These are phyloP conservation scores for Thelaira solivaga DNA, from an alignment of 2,888 invertebrate species.

Conservation along the genomic window DNA sequence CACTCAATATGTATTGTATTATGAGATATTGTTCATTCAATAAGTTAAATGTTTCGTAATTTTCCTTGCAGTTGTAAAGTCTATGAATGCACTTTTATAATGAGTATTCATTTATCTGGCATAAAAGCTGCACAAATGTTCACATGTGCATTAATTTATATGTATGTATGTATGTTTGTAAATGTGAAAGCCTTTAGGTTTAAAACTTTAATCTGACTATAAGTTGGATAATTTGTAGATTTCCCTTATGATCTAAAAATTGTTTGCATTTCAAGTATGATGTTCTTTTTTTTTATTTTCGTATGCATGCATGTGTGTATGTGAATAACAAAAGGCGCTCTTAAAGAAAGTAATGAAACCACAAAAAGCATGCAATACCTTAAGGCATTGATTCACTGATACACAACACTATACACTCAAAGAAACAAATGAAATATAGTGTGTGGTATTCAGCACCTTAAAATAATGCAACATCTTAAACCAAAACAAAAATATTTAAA, in stretches of 20 bases:
- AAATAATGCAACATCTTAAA: too few species aligned
- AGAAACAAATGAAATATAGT: background rate
- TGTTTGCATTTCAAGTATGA: slow-evolving; percentile 34
- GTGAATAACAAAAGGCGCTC: slow-evolving; percentile 12
- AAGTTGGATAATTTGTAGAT: slow-evolving; percentile 56
- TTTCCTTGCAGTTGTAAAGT: slow-evolving; percentile 18
- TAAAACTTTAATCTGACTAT: slow-evolving; percentile 39
- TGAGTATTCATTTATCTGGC: background rate
- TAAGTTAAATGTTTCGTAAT: slow-evolving; percentile 40
- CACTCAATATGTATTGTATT: slow-evolving; percentile 18
- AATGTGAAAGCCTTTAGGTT: slow-evolving; percentile 22
- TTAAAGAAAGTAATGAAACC: slow-evolving; percentile 38
- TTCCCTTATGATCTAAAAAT: slow-evolving; percentile 48
- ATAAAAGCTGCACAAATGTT: background rate
- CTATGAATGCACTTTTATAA: slow-evolving; percentile 9
- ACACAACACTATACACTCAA: background rate
- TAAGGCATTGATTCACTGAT: slow-evolving; percentile 25
- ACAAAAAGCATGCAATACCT: slow-evolving; percentile 47
- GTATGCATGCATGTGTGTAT: background rate
- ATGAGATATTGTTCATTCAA: slow-evolving; percentile 9
- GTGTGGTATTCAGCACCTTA: too few species aligned
- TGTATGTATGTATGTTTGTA: background rate
- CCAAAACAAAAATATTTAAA: too few species aligned
- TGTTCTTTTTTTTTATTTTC: background rate
- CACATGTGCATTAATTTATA: background rate